Evolutionary conservation across 2,113 vertebrate genomes (phyloP).

Genomic region (Agelaius phoeniceus): DNA sequence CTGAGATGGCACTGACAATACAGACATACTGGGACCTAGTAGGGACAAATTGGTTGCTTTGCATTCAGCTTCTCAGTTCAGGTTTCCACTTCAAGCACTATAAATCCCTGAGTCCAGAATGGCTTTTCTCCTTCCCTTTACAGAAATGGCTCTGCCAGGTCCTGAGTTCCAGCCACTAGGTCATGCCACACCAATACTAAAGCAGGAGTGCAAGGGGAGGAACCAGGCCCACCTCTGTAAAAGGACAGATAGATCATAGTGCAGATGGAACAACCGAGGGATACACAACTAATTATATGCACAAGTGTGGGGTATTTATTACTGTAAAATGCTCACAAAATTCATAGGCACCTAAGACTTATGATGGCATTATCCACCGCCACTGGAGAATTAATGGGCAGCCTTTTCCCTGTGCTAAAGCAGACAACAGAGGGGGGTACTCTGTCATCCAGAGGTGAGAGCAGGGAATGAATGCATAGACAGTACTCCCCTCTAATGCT

Average conservation of each 20-base stretch:
- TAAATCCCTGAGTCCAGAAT: neutral
- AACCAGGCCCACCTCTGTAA: neutral
- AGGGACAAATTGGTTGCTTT: neutral
- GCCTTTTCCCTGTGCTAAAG: constrained; percentile 36
- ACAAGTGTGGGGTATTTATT: constrained; percentile 57
- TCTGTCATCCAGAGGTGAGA: constrained; percentile 67
- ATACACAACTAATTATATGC: constrained; percentile 55
- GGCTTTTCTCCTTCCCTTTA: neutral
- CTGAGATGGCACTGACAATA: neutral
- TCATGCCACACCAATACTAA: neutral
- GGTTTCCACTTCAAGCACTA: neutral
- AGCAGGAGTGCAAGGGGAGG: neutral
- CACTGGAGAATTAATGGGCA: constrained; percentile 58
- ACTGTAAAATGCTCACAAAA: constrained; percentile 50
- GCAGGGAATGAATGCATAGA: constrained; percentile 58
- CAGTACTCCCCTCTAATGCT: constrained; percentile 67
- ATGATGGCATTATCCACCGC: constrained; percentile 41
- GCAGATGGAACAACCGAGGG: neutral
- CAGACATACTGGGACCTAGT: neutral
- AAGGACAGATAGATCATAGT: constrained; percentile 12
- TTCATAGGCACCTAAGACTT: constrained; percentile 57
- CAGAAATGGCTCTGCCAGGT: neutral
- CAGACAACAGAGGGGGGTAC: constrained; percentile 53
- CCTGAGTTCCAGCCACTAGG: neutral
- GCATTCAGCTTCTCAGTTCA: neutral